Conservation (phyloP, 1,140 invertebrate species). For the Pteromalus puparum region DNA sequence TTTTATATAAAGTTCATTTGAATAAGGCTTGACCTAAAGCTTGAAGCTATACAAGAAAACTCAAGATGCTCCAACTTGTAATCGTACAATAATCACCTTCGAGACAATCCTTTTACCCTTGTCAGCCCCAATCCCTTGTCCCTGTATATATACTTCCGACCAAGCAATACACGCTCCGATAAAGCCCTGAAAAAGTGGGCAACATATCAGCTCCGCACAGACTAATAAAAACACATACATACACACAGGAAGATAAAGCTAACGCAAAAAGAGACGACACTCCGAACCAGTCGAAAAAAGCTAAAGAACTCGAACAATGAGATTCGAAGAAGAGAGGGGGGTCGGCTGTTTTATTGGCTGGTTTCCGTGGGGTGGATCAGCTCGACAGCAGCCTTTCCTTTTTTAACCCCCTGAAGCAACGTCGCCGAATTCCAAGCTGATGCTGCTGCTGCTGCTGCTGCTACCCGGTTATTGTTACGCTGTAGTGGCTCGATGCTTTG, state of each 20-base stretch:
- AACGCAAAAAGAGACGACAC: constrained; percentile 32
- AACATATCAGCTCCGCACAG: background rate
- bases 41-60: background rate
- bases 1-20: background rate
- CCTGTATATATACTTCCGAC: background rate
- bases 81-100: background rate
- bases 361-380: constrained; percentile 67
- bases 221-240: background rate
- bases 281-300: constrained; percentile 51
- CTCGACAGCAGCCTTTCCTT: constrained; percentile 29
- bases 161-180: background rate
- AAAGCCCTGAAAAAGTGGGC: background rate
- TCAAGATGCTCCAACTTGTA: background rate
- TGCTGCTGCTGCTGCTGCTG: constrained; percentile 25
- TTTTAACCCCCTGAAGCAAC: constrained; percentile 41
- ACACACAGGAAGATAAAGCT: background rate
- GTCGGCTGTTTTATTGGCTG: constrained; percentile 71
- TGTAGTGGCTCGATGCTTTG: constrained; percentile 20
- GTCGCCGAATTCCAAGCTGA: background rate
- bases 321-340: constrained; percentile 59
- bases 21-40: no score
- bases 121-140: background rate
- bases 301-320: constrained; percentile 69
- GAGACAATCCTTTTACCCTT: background rate
- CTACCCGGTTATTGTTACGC: background rate